Evolutionary conservation across 2,113 vertebrate genomes (phyloP), one percentile per base, ranked within the genome.

Genomic region (Spilogale gracilis): DNA sequence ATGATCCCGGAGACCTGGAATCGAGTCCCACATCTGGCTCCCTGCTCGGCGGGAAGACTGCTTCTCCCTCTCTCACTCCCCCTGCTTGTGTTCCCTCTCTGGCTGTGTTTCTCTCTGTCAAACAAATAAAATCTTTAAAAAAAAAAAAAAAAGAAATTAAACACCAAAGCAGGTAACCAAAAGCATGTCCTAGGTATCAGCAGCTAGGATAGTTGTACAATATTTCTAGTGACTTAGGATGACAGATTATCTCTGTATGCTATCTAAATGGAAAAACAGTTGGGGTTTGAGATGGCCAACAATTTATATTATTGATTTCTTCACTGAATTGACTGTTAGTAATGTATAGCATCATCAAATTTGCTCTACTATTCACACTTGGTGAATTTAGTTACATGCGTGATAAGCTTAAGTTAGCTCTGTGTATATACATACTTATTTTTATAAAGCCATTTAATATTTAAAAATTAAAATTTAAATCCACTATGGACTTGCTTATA

Each of bases 71-170:
- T 38, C 2, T 38, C 38, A 38, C 38, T 38, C 38, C 38, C 38
- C 38, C 38, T 38, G 38, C 38, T 38, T 38, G 38, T 38, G 38
- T 38, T 38, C 38, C 38, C 38, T 38, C 38, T 38, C 38, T 38
- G 38, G 38, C 38, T 38, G 38, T 38, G 38, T 38, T 38, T 38
- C 38, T 38, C 38, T 38, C 38, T 38, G 38, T 38, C 38, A 38
- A 38, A 38, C 38, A 38, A 38, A 38, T 38, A 38, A 38, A 38
- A 38, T 38, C 38, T 38, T 38, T 38, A 38, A n/a, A n/a, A n/a
- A n/a, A n/a, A n/a, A n/a, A n/a, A n/a, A n/a, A n/a, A n/a, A n/a
- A 83, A 83, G 58, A 83, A 89, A 83, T 63, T 76, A 89, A 92
- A 58, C 38, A 56, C 30, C 10, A 9, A 93, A 67, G 16, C 38